Evolutionary conservation across 1,140 invertebrate species (phyloP), one percentile per base, ranked within the genome.

Genomic region (Gonioctena quinquepunctata): DNA sequence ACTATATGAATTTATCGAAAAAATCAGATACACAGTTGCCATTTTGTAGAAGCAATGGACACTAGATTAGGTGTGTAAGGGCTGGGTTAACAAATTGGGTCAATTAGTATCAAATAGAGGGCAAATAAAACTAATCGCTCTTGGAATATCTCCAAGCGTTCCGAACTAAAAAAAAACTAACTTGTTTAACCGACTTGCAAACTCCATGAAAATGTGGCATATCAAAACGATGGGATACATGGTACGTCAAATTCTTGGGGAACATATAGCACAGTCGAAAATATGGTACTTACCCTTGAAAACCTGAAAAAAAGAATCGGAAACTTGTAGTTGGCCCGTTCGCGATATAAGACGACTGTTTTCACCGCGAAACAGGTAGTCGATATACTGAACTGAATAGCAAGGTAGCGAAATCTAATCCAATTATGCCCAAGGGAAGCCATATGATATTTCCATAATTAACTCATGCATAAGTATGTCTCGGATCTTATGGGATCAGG

Each of bases 201-300:
- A 76, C 75, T 72, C 75, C 72, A 72, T 74, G 26, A 27, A 59
- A 72, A 69, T 76, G 72, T 76, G 75, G 75, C 72, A 76, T 74
- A 76, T 76, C 72, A 73, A 60, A 73, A 13, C 18, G 48, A 23
- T n/a, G 25, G 57, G 68, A 66, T 70, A 72, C 70, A 70, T 75
- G 70, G 61, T 64, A 49, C 33, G 16, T 42, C 16, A 8, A 42
- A 42, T 42, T 42, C 11, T 42, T n/a, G n/a, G n/a, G n/a, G 1
- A 13, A 42, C 33, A 42, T 42, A 42, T 42, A 42, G 16, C 13
- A 42, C 33, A 42, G 11, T 42, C 33, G 16, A 42, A n/a, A 42
- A 42, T 13, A 42, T 69, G 25, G 57, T 59, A 57, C 25, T 49
- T 7, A 54, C 52, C 52, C 11, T 23, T 8, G 52, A 13, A 11